phyloP scores from a whole-genome alignment of 2,888 invertebrate genomes.

The Cheilosia vernalis region DNA sequence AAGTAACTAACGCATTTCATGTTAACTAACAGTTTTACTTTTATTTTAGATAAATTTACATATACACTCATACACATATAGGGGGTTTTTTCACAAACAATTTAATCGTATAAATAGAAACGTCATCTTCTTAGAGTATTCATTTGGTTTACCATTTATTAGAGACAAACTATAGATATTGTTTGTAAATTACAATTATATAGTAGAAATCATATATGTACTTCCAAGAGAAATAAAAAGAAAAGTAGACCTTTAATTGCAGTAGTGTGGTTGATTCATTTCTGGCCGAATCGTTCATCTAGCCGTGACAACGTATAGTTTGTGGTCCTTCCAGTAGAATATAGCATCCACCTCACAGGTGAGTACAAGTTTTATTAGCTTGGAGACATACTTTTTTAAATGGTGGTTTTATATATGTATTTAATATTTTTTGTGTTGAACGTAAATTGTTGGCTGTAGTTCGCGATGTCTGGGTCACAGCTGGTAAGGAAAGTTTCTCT shows the following conservation, averaged over 20 bases:
- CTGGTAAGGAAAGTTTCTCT: too few species aligned
- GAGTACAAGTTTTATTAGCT: too few species aligned
- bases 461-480: too few species aligned
- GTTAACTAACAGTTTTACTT: slow-evolving; percentile 35
- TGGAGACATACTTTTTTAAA: too few species aligned
- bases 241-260: neutral
- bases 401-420: too few species aligned
- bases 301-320: neutral
- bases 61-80: slow-evolving; percentile 2
- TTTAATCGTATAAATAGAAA: neutral
- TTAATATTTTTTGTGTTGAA: too few species aligned
- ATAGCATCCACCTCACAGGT: too few species aligned
- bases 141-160: neutral
- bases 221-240: slow-evolving; percentile 10
- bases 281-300: neutral
- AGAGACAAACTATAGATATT: neutral
- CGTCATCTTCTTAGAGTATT: neutral
- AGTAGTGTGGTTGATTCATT: neutral
- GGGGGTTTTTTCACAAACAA: neutral
- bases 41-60: slow-evolving; percentile 30
- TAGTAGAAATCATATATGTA: slow-evolving; percentile 2
- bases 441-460: too few species aligned
- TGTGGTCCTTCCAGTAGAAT: neutral
- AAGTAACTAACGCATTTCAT: slow-evolving; percentile 73
- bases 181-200: neutral